Percentiles rank a stretch among this genome's conserved stretches.
phyloP scores from a whole-genome alignment of 2,888 invertebrate species.

The Mycalesis mineus region DNA sequence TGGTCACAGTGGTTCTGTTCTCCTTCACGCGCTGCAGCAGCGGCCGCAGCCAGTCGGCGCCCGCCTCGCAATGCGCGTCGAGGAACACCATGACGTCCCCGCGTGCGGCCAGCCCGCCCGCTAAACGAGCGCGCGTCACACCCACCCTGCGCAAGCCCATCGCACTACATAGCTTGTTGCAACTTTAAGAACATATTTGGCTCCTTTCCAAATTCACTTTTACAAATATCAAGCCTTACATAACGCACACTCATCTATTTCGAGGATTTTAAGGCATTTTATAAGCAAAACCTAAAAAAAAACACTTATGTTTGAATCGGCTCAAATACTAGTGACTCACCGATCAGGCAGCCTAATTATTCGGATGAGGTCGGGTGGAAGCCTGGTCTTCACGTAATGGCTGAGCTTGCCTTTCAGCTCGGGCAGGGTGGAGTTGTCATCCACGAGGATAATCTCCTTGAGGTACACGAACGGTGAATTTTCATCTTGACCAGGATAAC shows the following conservation, averaged over 20 bases:
- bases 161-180: too few relatives aligned
- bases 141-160: conserved; percentile 80
- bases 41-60: conserved; percentile 90
- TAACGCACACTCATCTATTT: too few relatives aligned
- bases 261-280: too few relatives aligned
- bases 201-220: too few relatives aligned
- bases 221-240: too few relatives aligned
- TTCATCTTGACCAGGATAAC: conserved; percentile 68
- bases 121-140: conserved; percentile 88
- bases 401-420: conserved; percentile 86
- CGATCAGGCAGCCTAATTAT: conserved; percentile 86
- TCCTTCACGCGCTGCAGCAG: conserved; percentile 86
- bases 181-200: too few relatives aligned
- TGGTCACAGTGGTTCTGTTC: conserved; percentile 86
- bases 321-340: conserved; percentile 47
- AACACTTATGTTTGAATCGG: too few relatives aligned
- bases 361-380: conserved; percentile 79
- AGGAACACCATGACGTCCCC: conserved; percentile 90
- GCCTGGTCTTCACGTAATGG: conserved; percentile 86
- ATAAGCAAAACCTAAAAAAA: too few relatives aligned
- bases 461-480: conserved; percentile 75
- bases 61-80: conserved; percentile 93
- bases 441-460: conserved; percentile 95
- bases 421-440: conserved; percentile 91
- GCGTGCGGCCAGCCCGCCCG: conserved; percentile 84